Evolutionary conservation across 2,888 invertebrate species (phyloP).

Genomic region (Podabrus alpinus): DNA sequence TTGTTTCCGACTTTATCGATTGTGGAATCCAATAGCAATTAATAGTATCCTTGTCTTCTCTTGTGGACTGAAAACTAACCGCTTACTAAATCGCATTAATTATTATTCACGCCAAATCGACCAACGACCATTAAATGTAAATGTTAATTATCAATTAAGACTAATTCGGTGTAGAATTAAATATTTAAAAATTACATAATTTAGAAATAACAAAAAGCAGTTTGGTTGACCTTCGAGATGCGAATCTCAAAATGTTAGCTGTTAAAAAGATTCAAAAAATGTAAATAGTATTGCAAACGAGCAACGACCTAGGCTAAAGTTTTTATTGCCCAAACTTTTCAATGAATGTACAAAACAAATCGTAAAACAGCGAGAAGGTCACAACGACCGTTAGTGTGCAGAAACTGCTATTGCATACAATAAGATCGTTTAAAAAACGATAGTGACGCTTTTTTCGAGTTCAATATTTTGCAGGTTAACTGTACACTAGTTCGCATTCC

Average conservation of each 20-base stretch:
- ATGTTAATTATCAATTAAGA: conserved; percentile 33
- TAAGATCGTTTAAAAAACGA: conserved; percentile 39
- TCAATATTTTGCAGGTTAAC: conserved; percentile 44
- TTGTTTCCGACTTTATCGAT: conserved; percentile 20
- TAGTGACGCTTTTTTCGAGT: conserved; percentile 40
- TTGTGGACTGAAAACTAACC: conserved; percentile 48
- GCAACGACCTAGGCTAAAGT: conserved; percentile 38
- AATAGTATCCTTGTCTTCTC: conserved; percentile 52
- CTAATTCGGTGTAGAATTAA: conserved; percentile 12
- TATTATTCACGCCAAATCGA: conserved; percentile 37
- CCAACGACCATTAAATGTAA: conserved; percentile 33
- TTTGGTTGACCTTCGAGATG: not conserved
- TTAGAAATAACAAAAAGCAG: not conserved
- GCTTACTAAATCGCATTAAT: conserved; percentile 41
- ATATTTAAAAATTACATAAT: not conserved
- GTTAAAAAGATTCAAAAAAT: not conserved
- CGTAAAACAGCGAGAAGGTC: conserved; percentile 47
- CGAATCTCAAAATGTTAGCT: not conserved
- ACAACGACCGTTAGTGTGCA: conserved; percentile 38
- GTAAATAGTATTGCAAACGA: conserved; percentile 18
- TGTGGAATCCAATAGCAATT: conserved; percentile 48
- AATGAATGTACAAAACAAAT: conserved; percentile 43
- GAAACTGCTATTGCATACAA: conserved; percentile 38
- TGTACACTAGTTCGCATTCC: conserved; percentile 11
- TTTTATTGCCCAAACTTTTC: conserved; percentile 37